Conservation (phyloP, 2,888 invertebrate genomes). For the Tribolium freemani region DNA sequence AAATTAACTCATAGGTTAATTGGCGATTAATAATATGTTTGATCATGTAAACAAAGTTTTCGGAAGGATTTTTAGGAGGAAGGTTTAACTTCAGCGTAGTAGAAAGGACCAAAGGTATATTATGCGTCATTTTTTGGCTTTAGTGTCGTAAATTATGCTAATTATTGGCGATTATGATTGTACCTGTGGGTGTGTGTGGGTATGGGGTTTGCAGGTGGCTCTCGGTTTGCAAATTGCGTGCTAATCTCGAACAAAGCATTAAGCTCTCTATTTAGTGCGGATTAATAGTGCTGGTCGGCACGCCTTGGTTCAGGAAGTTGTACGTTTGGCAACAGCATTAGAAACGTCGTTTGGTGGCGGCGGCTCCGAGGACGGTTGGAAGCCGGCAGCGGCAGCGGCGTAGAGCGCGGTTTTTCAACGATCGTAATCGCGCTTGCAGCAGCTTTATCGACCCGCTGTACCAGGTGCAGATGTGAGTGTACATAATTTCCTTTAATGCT, state of each 20-base stretch:
- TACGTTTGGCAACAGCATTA: constrained; percentile 43
- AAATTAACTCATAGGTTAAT: too few species aligned
- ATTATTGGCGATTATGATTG: background rate
- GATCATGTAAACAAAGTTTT: too few species aligned
- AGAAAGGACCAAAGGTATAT: too few species aligned
- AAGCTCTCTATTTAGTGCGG: constrained; percentile 50
- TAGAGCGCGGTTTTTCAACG: constrained; percentile 40
- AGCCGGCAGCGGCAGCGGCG: constrained; percentile 17
- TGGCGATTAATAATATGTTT: too few species aligned
- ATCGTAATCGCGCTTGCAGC: constrained; percentile 46
- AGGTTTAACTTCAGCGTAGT: too few species aligned
- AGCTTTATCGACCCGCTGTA: constrained; percentile 51
- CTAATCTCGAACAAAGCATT: constrained; percentile 49
- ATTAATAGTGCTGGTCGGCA: constrained; percentile 47
- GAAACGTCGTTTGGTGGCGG: constrained; percentile 23
- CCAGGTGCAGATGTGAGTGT: constrained; percentile 52
- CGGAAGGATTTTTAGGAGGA: too few species aligned
- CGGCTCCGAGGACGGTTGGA: background rate
- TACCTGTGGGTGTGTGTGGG: background rate
- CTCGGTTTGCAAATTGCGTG: constrained; percentile 47
- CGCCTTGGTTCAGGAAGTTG: constrained; percentile 40
- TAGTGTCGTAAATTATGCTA: too few species aligned
- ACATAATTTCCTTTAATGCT: constrained; percentile 55
- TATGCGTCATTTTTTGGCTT: too few species aligned
- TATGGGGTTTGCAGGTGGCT: constrained; percentile 33